Percentiles rank a stretch among this genome's conserved stretches.
phyloP scores from a whole-genome alignment of 2,888 invertebrate species.

The Lasioglossum leucozonium region DNA sequence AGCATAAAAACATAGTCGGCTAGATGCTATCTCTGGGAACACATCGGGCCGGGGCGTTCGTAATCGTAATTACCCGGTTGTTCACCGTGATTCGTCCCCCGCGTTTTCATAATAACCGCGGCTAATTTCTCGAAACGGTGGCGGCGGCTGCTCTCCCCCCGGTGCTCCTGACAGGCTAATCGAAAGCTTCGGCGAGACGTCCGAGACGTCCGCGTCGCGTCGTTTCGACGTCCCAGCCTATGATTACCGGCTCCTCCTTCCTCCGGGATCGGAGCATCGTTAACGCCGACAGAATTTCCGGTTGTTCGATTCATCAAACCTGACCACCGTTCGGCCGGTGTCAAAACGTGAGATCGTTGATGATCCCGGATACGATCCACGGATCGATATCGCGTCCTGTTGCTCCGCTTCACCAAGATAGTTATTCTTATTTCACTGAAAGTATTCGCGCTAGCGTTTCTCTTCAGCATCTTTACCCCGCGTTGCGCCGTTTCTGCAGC shows the following conservation, averaged over 20 bases:
- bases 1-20: not conserved
- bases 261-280: conserved; percentile 28
- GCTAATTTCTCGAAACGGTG: conserved; percentile 47
- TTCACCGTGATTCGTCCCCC: conserved; percentile 33
- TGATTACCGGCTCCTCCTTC: conserved; percentile 37
- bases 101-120: conserved; percentile 34
- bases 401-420: conserved; percentile 34
- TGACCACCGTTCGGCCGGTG: conserved; percentile 12
- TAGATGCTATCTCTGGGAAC: not conserved
- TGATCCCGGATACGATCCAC: conserved; percentile 3
- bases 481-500: conserved; percentile 20
- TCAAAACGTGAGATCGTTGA: conserved; percentile 47
- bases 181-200: conserved; percentile 14
- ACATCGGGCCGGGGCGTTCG: not conserved
- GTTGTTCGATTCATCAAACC: conserved; percentile 9
- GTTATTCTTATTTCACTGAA: conserved; percentile 14
- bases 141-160: not conserved
- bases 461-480: conserved; percentile 44
- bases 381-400: conserved; percentile 46
- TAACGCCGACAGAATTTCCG: conserved; percentile 47
- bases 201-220: conserved; percentile 21
- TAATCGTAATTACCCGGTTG: conserved; percentile 32
- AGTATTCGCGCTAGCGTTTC: not conserved
- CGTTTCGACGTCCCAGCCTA: conserved; percentile 42
- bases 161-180: conserved; percentile 39